Evolutionary conservation across 92 coral and sea anemone genomes (phyloP), one percentile per base, ranked within the genome.

Genomic region (Umimayanthus chanpuru): DNA sequence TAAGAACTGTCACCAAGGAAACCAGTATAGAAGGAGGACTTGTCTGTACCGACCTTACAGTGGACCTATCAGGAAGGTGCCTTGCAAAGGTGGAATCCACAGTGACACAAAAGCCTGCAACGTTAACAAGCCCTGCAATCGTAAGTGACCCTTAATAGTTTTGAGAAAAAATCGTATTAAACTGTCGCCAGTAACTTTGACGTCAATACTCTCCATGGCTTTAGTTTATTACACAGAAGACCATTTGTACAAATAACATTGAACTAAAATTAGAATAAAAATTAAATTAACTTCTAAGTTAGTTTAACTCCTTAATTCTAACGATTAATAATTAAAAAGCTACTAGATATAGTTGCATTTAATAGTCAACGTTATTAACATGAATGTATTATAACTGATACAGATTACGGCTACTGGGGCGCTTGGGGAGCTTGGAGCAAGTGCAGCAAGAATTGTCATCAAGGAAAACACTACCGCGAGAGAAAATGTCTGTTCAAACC

Each of bases 371-470:
- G 50, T 44, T 44, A 10, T 6, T 44, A 44, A 44, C 50, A 44
- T 44, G 6, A 44, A 0, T 6, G 50, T 5, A 1, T 44, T 44
- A 1, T 47, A 47, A 7, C 10, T 38, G 68, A 4, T 26, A 66
- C 86, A 81, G 86, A 38, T 65, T 81, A 81, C 55, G 86, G 86
- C 9, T 81, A 81, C 21, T 81, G 86, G 86, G 86, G 86, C 36
- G 61, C 76, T 0, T 81, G 86, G 86, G 86, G 86, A 39, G 86
- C 86, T 12, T 81, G 86, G 86, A 81, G 86, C 26, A 70, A 65
- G 21, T 81, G 86, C 36, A 81, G 64, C 86, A 81, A 81, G 76
- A 81, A 65, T 12, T 81, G 86, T 28, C 86, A 81, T 26, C 36
- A 81, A 65, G 86, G 86, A 21, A 81, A 65, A 36, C 86, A 81